phyloP scores from a whole-genome alignment of 2,888 invertebrate species.

The Scotopteryx bipunctaria region DNA sequence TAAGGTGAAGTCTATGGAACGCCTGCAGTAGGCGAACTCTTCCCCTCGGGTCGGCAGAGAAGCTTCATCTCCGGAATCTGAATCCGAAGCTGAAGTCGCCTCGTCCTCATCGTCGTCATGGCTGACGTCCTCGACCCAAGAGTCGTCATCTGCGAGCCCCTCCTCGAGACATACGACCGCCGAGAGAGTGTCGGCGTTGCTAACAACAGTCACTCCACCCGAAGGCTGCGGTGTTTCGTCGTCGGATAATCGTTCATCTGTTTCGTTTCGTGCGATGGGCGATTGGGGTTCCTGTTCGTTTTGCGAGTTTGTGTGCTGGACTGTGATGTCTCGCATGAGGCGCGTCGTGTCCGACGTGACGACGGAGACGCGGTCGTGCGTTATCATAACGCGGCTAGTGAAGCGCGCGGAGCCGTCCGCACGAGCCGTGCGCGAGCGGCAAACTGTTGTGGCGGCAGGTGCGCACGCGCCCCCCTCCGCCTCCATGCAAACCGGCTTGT shows the following conservation, averaged over 20 bases:
- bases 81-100: constrained; percentile 86
- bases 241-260: constrained; percentile 72
- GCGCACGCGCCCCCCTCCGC: constrained; percentile 77
- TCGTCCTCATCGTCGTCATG: constrained; percentile 89
- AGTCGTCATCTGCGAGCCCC: constrained; percentile 94
- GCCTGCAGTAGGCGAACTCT: constrained; percentile 91
- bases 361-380: constrained; percentile 90
- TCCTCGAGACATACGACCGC: constrained; percentile 91
- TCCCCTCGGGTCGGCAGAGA: constrained; percentile 89
- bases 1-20: constrained; percentile 93
- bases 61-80: constrained; percentile 88
- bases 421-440: constrained; percentile 81
- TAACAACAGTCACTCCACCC: constrained; percentile 87
- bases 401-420: constrained; percentile 87
- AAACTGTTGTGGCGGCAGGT: constrained; percentile 77
- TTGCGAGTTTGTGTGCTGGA: constrained; percentile 86
- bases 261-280: constrained; percentile 60
- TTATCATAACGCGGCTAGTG: constrained; percentile 95
- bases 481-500: constrained; percentile 71
- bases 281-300: constrained; percentile 66
- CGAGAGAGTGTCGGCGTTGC: constrained; percentile 87
- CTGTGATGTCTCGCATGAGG: constrained; percentile 86
- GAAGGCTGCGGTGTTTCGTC: constrained; percentile 76
- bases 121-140: constrained; percentile 95
- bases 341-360: constrained; percentile 90